A percentile compares a stretch with the other conserved stretches of the same genome.
Evolutionary conservation across 2,888 invertebrate species (phyloP).

Genomic region (Craniophora ligustri): DNA sequence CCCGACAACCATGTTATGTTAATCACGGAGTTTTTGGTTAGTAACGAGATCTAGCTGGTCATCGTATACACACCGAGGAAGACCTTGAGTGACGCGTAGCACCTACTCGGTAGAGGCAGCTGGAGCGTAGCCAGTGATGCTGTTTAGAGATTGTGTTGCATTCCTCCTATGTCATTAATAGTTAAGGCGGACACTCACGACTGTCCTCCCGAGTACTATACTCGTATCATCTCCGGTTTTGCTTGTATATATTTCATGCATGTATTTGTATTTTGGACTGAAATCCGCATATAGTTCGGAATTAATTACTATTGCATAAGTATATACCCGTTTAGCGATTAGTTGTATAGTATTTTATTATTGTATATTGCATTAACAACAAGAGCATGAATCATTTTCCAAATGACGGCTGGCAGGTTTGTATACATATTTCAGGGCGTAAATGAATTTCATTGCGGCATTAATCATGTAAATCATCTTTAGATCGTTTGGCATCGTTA

Average conservation of each 20-base stretch:
- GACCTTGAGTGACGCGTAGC: slow-evolving; percentile 40
- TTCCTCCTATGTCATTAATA: slow-evolving; percentile 23
- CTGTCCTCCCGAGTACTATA: background rate
- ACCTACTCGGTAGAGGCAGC: slow-evolving; percentile 20
- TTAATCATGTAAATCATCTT: slow-evolving; percentile 14
- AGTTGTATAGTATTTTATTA: too few relatives aligned
- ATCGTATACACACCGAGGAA: slow-evolving; percentile 6
- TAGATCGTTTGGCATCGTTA: background rate
- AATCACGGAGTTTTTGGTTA: slow-evolving; percentile 13
- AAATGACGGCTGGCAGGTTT: slow-evolving; percentile 5
- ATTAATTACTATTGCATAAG: too few relatives aligned
- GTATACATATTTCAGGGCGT: slow-evolving; percentile 1
- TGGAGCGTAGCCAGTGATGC: slow-evolving; percentile 53
- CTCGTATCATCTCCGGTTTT: too few relatives aligned
- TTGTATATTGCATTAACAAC: background rate
- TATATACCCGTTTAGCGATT: too few relatives aligned
- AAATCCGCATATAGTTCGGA: too few relatives aligned
- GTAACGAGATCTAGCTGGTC: slow-evolving; percentile 17
- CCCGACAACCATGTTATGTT: slow-evolving; percentile 23
- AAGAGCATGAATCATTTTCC: background rate
- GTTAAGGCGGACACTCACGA: background rate
- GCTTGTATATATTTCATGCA: background rate
- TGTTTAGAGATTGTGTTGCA: slow-evolving; percentile 24
- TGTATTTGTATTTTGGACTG: background rate
- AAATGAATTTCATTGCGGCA: slow-evolving; percentile 8